Conservation (phyloP, 64 coral and sea anemone species). For the Stichodactyla helianthus region DNA sequence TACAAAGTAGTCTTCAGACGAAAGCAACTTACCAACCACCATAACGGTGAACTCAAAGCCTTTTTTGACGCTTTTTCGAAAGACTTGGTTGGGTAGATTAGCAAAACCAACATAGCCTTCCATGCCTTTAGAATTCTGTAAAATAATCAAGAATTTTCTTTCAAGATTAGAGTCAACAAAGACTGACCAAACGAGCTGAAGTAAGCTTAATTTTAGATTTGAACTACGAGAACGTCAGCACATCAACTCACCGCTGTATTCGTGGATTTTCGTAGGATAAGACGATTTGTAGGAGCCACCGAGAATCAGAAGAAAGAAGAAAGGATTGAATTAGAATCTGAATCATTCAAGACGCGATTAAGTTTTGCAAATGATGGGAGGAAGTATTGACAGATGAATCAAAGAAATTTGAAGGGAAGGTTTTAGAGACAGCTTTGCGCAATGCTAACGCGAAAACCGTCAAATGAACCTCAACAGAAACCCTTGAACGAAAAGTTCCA, state of each 20-base stretch:
- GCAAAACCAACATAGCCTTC: constrained; percentile 98
- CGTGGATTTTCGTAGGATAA: not conserved
- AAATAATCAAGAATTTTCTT: constrained; percentile 2
- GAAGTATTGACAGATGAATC: constrained; percentile 21
- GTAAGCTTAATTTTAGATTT: not conserved
- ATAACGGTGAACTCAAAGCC: constrained; percentile 99
- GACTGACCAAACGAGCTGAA: not conserved
- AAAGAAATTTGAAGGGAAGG: constrained; percentile 6
- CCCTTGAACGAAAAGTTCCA: not conserved
- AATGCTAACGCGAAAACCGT: not conserved
- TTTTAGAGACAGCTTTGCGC: not conserved
- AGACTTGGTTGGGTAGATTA: constrained; percentile 99
- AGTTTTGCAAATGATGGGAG: not conserved
- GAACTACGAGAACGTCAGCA: not conserved
- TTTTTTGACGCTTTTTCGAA: constrained; percentile 99
- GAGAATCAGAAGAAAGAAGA: not conserved
- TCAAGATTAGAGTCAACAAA: not conserved
- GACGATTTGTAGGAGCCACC: not conserved
- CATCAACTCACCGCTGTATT: constrained; percentile 10
- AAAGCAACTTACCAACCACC: constrained; percentile 82
- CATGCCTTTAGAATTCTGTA: constrained; percentile 89
- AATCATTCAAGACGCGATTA: not conserved
- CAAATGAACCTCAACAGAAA: not conserved
- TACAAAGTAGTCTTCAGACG: too few species aligned
- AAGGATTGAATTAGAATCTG: not conserved